These are phyloP conservation scores for Lottia gigantea DNA, from an alignment of 2,888 invertebrate species.

Conservation along the genomic window DNA sequence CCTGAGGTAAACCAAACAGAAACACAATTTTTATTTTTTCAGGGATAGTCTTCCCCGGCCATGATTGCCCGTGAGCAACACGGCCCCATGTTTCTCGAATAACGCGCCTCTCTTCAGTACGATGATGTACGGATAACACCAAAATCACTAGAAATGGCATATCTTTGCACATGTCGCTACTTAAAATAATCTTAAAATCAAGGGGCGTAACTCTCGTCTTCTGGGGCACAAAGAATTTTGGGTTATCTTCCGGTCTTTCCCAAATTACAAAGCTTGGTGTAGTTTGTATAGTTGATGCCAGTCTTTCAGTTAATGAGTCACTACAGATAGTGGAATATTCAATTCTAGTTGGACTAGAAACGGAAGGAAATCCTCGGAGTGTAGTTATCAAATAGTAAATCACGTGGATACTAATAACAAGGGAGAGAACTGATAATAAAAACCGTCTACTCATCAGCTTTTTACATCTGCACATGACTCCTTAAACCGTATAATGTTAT, in stretches of 20 bases:
- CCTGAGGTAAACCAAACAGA: constrained; percentile 29
- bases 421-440: no score
- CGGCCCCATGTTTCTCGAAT: constrained; percentile 34
- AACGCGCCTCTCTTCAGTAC: constrained; percentile 24
- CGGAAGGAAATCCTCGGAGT: no score
- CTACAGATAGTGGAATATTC: no score
- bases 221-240: constrained; percentile 2
- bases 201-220: constrained; percentile 8
- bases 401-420: no score
- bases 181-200: constrained; percentile 13
- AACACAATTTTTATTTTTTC: constrained; percentile 15
- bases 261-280: background rate
- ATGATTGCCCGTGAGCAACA: constrained; percentile 3
- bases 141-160: constrained; percentile 23
- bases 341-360: no score
- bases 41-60: constrained; percentile 13
- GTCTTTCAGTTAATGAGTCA: background rate
- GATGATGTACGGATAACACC: constrained; percentile 29
- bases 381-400: no score
- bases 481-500: no score
- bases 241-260: background rate
- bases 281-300: background rate
- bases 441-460: no score
- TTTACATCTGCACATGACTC: no score
- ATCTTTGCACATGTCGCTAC: background rate